Evolutionary conservation across 2,113 vertebrate genomes (phyloP), one percentile per base, ranked within the genome.

Genomic region (Actenoides lindsayi): DNA sequence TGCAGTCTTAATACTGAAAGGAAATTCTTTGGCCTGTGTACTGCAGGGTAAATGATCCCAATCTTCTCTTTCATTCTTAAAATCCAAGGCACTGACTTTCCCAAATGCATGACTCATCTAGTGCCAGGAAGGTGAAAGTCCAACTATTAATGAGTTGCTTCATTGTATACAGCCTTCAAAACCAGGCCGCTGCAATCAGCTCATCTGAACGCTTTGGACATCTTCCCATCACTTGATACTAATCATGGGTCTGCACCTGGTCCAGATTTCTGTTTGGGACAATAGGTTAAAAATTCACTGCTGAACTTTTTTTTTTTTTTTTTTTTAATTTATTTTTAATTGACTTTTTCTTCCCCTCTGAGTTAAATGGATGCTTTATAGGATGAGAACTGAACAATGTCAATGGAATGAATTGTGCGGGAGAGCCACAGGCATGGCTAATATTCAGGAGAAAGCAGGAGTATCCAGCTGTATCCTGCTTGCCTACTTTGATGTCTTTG

Each of bases 401-500:
- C 67, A 70, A 63, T 82, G 82, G 87, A 16, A 62, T 3, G 37
- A 79, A 77, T 67, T 85, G 87, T 77, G 62, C 5, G 0, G 87
- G 81, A 81, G 65, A 74, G 75, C 54, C 71, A 39, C 50, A 9
- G 67, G 71, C 71, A 76, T 5, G 2, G 24, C 74, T 81, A 53
- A 19, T 13, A 70, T 84, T 84, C 75, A 91, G 93, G 83, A 67
- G 83, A 78, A 48, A 62, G 27, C 5, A 13, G 94, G 50, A 93
- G 60, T 23, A 39, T 87, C 75, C 96, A 97, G 90, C 92, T 95
- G 90, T 39, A 13, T 92, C 82, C 92, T 88, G 59, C 80, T 83
- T 3, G 28, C 35, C 54, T 87, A 21, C 85, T 96, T 73, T 85
- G 78, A 83, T 96, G 79, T 56, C 44, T 87, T 83, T 95, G 94